phyloP scores from a whole-genome alignment of 2,888 invertebrate species.

The Dynastes grantii region DNA sequence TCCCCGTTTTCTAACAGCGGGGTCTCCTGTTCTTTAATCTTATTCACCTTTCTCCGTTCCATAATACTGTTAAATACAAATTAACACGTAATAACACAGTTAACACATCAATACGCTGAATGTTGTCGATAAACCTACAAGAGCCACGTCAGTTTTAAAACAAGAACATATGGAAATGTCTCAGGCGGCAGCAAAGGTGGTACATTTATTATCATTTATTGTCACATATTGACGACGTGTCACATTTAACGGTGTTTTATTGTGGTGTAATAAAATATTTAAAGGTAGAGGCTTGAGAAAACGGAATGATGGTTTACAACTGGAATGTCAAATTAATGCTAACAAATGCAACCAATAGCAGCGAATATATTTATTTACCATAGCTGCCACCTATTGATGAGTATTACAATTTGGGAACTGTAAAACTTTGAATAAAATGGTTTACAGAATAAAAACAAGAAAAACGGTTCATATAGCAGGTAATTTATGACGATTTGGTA shows the following conservation, averaged over 20 bases:
- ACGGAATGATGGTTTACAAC: background rate
- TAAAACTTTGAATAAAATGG: no score
- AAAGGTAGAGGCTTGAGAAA: background rate
- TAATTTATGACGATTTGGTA: no score
- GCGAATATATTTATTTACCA: background rate
- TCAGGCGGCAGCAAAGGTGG: background rate
- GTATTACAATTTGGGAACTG: no score
- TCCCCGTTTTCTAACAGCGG: conserved; percentile 64
- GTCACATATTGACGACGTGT: conserved; percentile 26
- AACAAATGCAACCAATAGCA: conserved; percentile 14
- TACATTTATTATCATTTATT: background rate
- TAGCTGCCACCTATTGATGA: background rate
- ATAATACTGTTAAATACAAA: conserved; percentile 47
- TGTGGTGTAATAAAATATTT: conserved; percentile 12
- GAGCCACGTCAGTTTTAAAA: conserved; percentile 54
- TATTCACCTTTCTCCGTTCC: conserved; percentile 57
- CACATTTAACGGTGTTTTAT: background rate
- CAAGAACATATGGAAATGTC: conserved; percentile 21
- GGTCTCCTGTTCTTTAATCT: conserved; percentile 54
- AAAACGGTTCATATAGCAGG: no score
- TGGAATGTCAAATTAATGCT: background rate
- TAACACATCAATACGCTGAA: conserved; percentile 13
- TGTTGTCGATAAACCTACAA: conserved; percentile 49
- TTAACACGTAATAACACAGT: conserved; percentile 17
- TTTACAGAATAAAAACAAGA: no score